These are phyloP conservation scores for Volucella inflata DNA, from an alignment of 2,888 invertebrate genomes.

Conservation along the genomic window DNA sequence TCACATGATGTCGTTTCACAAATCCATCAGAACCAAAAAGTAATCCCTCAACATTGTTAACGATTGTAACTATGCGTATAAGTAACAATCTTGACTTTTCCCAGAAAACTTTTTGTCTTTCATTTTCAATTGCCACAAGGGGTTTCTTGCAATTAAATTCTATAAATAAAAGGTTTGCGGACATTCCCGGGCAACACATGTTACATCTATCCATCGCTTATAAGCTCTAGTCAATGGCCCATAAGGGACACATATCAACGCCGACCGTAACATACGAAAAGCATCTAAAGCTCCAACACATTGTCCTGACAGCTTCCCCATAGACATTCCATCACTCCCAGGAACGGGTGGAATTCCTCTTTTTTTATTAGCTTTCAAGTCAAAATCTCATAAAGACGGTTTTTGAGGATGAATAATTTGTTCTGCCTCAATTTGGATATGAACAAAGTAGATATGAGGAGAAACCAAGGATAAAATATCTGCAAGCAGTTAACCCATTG, in stretches of 20 bases:
- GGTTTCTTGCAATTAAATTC: slow-evolving; percentile 17
- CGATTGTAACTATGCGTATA: background rate
- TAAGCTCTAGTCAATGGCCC: background rate
- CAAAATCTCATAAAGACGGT: slow-evolving; percentile 9
- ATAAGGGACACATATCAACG: background rate
- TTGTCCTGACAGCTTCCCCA: background rate
- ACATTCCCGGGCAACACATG: background rate
- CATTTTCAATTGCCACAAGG: too few species aligned
- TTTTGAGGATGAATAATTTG: slow-evolving; percentile 14
- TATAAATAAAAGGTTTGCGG: slow-evolving; percentile 1
- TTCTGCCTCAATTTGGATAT: background rate
- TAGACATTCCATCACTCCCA: background rate
- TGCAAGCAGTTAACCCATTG: slow-evolving; percentile 2
- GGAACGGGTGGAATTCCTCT: background rate
- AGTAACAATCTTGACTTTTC: background rate
- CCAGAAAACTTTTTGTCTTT: background rate
- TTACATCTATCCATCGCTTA: background rate
- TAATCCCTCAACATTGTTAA: slow-evolving; percentile 6
- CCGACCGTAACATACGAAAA: too few species aligned
- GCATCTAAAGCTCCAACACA: background rate
- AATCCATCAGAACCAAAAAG: slow-evolving; percentile 10
- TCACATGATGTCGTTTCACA: background rate
- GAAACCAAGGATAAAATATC: too few species aligned
- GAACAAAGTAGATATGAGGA: background rate
- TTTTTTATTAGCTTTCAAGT: background rate